Base-by-base conservation (phyloP, 2,888 invertebrate species). In the Emmelina monodactyla region DNA sequence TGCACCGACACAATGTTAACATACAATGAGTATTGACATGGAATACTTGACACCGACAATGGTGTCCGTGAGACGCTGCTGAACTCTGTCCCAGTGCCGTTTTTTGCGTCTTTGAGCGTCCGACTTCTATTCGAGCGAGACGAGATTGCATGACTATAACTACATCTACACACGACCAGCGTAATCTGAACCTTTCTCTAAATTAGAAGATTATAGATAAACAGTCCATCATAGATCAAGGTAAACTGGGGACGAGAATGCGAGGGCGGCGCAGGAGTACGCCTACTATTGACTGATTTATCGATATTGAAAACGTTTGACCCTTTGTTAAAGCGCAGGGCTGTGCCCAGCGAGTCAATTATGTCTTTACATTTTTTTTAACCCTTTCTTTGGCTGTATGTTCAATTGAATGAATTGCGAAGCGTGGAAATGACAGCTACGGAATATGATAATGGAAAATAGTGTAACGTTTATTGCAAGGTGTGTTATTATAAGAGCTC, bases 221-320 rank as follows among this genome's bases (percentile, higher is more conserved):
- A 4, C 4, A 10, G n/a, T 11, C 25, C 3, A 25, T 25, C 25
- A 10, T 25, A 25, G 25, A 25, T 25, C 25, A 3, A 3, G n/a
- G 11, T 9, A 25, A 25, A 25, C 25, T 25, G 25, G 25, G 11
- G n/a, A 25, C 19, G 19, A 9, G 25, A 4, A n/a, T 10, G 25
- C 25, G 4, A 25, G 25, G 55, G 55, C 48, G 55, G 56, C 39
- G 37, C 50, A 50, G 53, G 51, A 50, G 31, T 32, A 41, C 49
- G 53, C 42, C 51, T 51, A 61, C 58, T 53, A 61, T 55, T 45
- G 49, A 39, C 53, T 59, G 63, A 67, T 65, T 62, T 63, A 67
- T 65, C 45, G 55, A 55, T 54, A 62, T 62, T 57, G 53, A 58
- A 25, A 25, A n/a, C 25, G n/a, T 25, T 25, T 25, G 25, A 25